A percentile compares a stretch with the other conserved stretches of the same genome.
Conservation (phyloP, 1,140 invertebrate species). For the Ericerus pela region DNA sequence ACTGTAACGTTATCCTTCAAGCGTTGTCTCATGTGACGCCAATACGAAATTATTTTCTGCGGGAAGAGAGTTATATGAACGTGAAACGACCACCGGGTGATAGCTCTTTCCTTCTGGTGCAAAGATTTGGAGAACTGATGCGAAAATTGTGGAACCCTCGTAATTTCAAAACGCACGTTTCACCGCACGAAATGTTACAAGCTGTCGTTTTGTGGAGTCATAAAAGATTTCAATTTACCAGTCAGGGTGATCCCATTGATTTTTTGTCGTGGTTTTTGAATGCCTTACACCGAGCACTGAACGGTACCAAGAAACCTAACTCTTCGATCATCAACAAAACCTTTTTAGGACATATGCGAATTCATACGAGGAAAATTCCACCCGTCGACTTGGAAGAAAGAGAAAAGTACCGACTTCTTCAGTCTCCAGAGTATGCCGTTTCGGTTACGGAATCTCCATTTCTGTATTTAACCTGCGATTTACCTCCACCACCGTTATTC, state of each 20-base stretch:
- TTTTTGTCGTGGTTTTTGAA: conserved; percentile 95
- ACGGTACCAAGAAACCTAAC: conserved; percentile 65
- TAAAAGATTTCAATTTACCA: conserved; percentile 95
- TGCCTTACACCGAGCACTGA: conserved; percentile 76
- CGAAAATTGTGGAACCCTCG: conserved; percentile 97
- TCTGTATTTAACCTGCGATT: conserved; percentile 88
- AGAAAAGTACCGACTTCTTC: conserved; percentile 55
- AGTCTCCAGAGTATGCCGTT: conserved; percentile 77
- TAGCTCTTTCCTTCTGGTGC: conserved; percentile 77
- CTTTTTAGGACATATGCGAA: conserved; percentile 86
- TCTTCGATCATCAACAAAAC: conserved; percentile 90
- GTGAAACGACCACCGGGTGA: conserved; percentile 86
- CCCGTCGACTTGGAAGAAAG: conserved; percentile 83
- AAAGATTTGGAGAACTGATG: conserved; percentile 93
- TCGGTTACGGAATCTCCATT: conserved; percentile 78
- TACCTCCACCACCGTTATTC: conserved; percentile 89
- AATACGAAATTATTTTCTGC: conserved; percentile 84
- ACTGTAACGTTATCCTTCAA: conserved; percentile 91
- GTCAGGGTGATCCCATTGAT: conserved; percentile 96
- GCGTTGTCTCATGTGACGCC: conserved; percentile 88
- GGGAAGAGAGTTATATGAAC: conserved; percentile 79
- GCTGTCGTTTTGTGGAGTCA: conserved; percentile 96
- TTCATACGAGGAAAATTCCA: conserved; percentile 86
- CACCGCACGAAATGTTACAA: conserved; percentile 99
- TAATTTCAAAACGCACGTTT: conserved; percentile 99